Base-by-base conservation (phyloP, 2,797 vertebrate genomes). In the Urosaurus nigricauda region DNA sequence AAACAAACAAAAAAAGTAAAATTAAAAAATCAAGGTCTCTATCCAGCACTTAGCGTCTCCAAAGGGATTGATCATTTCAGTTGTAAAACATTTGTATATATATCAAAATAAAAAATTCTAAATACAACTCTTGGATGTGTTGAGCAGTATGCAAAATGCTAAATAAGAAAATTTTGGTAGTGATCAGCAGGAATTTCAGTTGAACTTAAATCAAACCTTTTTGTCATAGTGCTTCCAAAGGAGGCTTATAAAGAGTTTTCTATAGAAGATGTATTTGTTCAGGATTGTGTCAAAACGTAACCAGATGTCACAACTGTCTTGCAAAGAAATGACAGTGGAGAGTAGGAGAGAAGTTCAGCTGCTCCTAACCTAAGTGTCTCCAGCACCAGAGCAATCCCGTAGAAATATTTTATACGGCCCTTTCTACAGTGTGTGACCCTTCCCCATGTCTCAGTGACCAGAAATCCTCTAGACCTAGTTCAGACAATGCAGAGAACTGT, bases 51-150 rank as follows among this genome's bases (percentile, higher is more conserved):
- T 70, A 65, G 9, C 26, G 14, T 75, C 26, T 75, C 29, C 26
- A 80, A 63, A 24, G 16, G 60, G 79, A 8, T 16, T 53, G 63
- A 85, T 81, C 43, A 81, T 35, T 75, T 53, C 35, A 89, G 70
- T 5, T 85, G 19, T 79, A 19, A 43, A 43, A 17, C 43, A 73
- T 43, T 6, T 79, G 17, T 35, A 79, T 51, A 79, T 51, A 40
- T 79, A 79, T 35, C 35, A 80, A 85, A 60, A 29, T 43, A 81
- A 84, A 84, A 85, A 71, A 70, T 84, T 17, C 19, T 82, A 68
- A 78, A 75, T 51, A 40, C 16, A 40, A 13, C 14, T 14, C 47
- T 53, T 32, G 21, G 14, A 75, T 51, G 56, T 63, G 37, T 65
- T 21, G 47, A 60, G 47, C 16, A 71, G 2, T 43, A 37, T 35